Percentiles rank a stretch among this genome's conserved stretches.
Evolutionary conservation across 2,113 vertebrate genomes (phyloP).

Genomic region (Todiramphus saurophagus): DNA sequence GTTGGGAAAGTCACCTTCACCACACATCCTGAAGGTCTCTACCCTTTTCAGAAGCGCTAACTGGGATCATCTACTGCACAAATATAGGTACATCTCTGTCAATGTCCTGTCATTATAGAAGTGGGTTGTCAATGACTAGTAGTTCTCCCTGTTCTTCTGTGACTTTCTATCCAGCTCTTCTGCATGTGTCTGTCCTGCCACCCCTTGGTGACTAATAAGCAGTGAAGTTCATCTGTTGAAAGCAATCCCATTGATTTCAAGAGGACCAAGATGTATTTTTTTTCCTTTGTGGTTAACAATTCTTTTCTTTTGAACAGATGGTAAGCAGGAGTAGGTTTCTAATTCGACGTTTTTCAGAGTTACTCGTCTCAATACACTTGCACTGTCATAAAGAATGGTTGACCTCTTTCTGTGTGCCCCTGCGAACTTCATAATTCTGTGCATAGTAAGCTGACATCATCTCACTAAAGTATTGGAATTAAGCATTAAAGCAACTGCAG

Average conservation of each 20-base stretch:
- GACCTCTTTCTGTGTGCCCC: background rate
- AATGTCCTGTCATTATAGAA: background rate
- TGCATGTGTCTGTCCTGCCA: background rate
- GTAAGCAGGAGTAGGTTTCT: background rate
- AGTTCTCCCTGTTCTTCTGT: background rate
- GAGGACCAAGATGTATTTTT: background rate
- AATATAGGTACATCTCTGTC: background rate
- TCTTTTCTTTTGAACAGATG: background rate
- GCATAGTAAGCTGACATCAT: background rate
- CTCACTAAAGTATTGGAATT: background rate
- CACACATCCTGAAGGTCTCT: too few relatives aligned
- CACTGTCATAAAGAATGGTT: background rate
- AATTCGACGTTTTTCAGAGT: background rate
- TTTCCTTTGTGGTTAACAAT: background rate
- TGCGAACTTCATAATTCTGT: background rate
- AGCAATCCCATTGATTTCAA: background rate
- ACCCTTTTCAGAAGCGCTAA: background rate
- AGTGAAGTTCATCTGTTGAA: background rate
- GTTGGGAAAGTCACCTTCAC: background rate
- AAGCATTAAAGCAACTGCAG: background rate
- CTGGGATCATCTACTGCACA: background rate
- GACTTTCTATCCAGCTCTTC: background rate
- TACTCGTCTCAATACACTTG: background rate
- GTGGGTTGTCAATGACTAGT: background rate
- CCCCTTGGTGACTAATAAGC: background rate